Evolutionary conservation across 2,113 vertebrate genomes (phyloP).

Genomic region (Aplodontia rufa): DNA sequence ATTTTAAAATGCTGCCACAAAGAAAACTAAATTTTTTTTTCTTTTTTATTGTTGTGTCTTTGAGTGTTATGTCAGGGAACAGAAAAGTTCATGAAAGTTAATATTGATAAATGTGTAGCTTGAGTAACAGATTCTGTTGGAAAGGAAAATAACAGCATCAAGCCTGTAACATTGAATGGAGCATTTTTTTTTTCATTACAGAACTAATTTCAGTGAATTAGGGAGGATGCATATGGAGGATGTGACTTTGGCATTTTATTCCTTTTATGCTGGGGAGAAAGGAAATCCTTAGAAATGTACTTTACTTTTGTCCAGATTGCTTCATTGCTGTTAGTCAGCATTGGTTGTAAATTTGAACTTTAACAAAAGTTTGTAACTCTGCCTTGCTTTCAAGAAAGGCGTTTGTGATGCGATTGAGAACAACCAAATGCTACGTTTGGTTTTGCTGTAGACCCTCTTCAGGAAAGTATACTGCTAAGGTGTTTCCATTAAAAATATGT

Average conservation of each 20-base stretch:
- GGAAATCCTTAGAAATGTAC: slow-evolving; percentile 50
- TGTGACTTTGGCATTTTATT: slow-evolving; percentile 56
- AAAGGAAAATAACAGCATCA: slow-evolving; percentile 1
- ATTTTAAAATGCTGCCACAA: not conserved
- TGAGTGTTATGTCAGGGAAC: not conserved
- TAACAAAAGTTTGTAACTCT: not conserved
- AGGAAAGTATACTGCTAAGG: not conserved
- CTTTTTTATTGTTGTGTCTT: slow-evolving; percentile 25
- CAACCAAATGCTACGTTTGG: not conserved
- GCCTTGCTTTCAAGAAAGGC: not conserved
- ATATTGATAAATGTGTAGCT: not conserved
- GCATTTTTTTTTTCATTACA: not conserved
- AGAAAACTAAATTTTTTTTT: not conserved
- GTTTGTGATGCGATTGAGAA: not conserved
- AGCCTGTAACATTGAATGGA: not conserved
- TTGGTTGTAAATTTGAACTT: not conserved
- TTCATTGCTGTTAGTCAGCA: not conserved
- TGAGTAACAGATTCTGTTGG: not conserved
- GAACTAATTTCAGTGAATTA: not conserved
- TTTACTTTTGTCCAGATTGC: slow-evolving; percentile 33
- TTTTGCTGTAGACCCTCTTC: not conserved
- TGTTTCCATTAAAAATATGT: not conserved
- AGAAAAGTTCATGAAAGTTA: not conserved
- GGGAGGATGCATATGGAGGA: slow-evolving; percentile 58
- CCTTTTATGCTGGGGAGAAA: not conserved